Evolutionary conservation across 2,797 vertebrate species (phyloP).

Genomic region (Crocodylus rhombifer): DNA sequence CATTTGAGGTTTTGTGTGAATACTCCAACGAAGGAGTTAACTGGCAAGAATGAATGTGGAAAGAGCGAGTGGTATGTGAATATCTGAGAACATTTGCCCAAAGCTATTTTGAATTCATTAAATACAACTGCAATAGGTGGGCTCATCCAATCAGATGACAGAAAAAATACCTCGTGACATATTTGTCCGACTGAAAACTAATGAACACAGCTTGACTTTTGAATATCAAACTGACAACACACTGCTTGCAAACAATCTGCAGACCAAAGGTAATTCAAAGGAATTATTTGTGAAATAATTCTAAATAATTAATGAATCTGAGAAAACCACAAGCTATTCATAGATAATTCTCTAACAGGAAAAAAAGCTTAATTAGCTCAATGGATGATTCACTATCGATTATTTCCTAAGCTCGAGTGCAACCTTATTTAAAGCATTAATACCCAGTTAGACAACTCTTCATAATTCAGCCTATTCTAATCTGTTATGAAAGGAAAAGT

Average conservation of each 20-base stretch:
- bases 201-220: neutral
- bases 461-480: slow-evolving; percentile 66
- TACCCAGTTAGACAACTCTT: slow-evolving; percentile 56
- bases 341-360: slow-evolving; percentile 47
- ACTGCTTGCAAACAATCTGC: slow-evolving; percentile 56
- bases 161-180: slow-evolving; percentile 5
- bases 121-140: neutral
- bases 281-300: slow-evolving; percentile 75
- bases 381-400: slow-evolving; percentile 72
- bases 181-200: neutral
- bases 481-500: neutral
- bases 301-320: slow-evolving; percentile 67
- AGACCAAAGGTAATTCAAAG: slow-evolving; percentile 32
- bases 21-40: neutral
- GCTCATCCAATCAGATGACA: neutral
- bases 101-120: slow-evolving; percentile 38
- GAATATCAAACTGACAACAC: neutral
- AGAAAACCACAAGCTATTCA: slow-evolving; percentile 67
- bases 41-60: neutral
- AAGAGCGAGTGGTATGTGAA: accelerated
- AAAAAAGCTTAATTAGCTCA: slow-evolving; percentile 63
- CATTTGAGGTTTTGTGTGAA: neutral
- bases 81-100: neutral
- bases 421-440: slow-evolving; percentile 73
- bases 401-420: slow-evolving; percentile 58